A percentile compares a stretch with the other conserved stretches of the same genome.
These are phyloP conservation scores for Hirtodrosophila histrioides DNA, from an alignment of 2,888 invertebrate genomes.

Conservation along the genomic window DNA sequence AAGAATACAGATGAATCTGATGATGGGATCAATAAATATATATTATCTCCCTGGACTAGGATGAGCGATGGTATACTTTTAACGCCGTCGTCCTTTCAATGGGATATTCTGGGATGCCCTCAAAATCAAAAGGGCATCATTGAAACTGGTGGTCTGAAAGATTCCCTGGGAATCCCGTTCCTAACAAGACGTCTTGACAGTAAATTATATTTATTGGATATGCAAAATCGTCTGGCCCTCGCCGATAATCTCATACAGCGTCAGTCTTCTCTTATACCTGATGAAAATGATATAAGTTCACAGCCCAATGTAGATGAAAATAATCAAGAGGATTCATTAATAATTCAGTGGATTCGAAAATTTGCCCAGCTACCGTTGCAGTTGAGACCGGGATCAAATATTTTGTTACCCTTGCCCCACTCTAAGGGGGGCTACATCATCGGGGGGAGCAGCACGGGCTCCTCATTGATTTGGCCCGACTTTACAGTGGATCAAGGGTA, in stretches of 20 bases:
- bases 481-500: conserved; percentile 12
- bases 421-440: conserved; percentile 25
- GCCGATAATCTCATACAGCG: neutral
- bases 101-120: neutral
- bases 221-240: conserved; percentile 14
- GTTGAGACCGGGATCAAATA: conserved; percentile 25
- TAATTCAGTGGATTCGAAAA: conserved; percentile 8
- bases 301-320: neutral
- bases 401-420: conserved; percentile 38
- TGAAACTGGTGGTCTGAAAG: conserved; percentile 2
- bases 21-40: conserved; percentile 14
- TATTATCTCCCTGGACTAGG: conserved; percentile 3
- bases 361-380: conserved; percentile 24
- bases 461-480: conserved; percentile 23
- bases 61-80: conserved; percentile 3
- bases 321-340: neutral
- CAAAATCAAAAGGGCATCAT: neutral
- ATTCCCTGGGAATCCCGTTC: conserved; percentile 3
- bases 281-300: neutral
- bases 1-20: neutral
- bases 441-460: conserved; percentile 6
- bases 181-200: conserved; percentile 2
- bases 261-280: neutral
- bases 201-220: conserved; percentile 14
- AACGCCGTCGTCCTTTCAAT: conserved; percentile 1